A percentile compares a stretch with the other conserved stretches of the same genome.
phyloP scores from a whole-genome alignment of 2,113 vertebrate genomes.

The Barnardius zonarius region DNA sequence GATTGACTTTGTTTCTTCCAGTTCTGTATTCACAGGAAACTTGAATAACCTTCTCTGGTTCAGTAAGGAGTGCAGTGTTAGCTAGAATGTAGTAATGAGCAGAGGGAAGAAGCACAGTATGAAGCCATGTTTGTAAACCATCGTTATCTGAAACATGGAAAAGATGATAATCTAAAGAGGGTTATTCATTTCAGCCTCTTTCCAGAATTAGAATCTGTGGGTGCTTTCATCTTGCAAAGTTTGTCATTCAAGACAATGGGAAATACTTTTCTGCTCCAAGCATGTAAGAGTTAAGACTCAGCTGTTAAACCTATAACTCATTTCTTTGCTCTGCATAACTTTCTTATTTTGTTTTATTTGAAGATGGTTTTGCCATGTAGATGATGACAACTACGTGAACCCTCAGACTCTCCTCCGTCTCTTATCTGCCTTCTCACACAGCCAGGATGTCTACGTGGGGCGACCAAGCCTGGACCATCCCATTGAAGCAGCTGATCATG shows the following conservation, averaged over 20 bases:
- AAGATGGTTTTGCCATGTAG: slow-evolving; percentile 98
- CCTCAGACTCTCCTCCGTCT: slow-evolving; percentile 80
- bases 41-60: neutral
- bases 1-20: neutral
- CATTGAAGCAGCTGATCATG: slow-evolving; percentile 90
- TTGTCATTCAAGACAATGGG: neutral
- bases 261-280: neutral
- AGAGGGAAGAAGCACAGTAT: neutral
- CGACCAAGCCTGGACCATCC: slow-evolving; percentile 95
- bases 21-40: neutral
- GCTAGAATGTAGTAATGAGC: neutral
- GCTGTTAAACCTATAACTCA: neutral
- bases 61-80: neutral
- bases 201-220: neutral
- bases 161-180: neutral
- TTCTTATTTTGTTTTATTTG: neutral
- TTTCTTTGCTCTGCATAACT: neutral
- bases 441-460: slow-evolving; percentile 91
- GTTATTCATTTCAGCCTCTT: neutral
- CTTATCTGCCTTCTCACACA: slow-evolving; percentile 89
- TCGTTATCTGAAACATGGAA: neutral
- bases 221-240: neutral
- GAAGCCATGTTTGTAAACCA: neutral
- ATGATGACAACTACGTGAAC: slow-evolving; percentile 97
- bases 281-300: neutral